Conservation (phyloP, 2,113 vertebrate species). For the Saguinus imperator region DNA sequence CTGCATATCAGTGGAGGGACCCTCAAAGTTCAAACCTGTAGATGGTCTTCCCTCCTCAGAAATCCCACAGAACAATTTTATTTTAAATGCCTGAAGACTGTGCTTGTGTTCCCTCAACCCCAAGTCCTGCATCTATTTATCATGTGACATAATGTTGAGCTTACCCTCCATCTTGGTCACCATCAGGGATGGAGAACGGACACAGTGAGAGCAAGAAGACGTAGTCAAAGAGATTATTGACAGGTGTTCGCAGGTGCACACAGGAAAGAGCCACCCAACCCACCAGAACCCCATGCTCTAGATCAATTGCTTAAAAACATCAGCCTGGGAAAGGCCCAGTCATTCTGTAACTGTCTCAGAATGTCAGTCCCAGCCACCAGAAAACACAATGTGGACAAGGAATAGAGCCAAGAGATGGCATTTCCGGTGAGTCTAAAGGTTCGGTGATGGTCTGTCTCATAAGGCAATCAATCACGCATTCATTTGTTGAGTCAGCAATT, state of each 20-base stretch:
- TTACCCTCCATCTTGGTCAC: not conserved
- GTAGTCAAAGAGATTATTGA: not conserved
- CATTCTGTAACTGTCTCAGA: not conserved
- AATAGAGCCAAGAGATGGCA: not conserved
- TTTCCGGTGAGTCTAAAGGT: not conserved
- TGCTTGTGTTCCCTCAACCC: not conserved
- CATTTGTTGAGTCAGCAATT: not conserved
- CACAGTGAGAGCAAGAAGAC: not conserved
- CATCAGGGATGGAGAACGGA: not conserved
- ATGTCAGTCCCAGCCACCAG: not conserved
- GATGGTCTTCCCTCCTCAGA: not conserved
- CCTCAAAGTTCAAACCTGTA: no score
- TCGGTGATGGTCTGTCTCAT: not conserved
- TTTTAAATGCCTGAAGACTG: not conserved
- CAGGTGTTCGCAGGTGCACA: not conserved
- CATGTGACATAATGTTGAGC: not conserved
- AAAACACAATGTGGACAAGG: not conserved
- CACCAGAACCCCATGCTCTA: not conserved
- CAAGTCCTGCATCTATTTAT: not conserved
- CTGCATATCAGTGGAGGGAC: no score
- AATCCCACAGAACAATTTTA: not conserved
- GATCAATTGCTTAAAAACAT: not conserved
- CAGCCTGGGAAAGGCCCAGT: not conserved
- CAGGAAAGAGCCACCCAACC: not conserved
- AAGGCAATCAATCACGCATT: not conserved